A percentile compares a stretch with the other conserved stretches of the same genome.
These are phyloP conservation scores for Geodia barretti DNA, from an alignment of 37 sponge, comb jelly and placozoan genomes.

Conservation along the genomic window DNA sequence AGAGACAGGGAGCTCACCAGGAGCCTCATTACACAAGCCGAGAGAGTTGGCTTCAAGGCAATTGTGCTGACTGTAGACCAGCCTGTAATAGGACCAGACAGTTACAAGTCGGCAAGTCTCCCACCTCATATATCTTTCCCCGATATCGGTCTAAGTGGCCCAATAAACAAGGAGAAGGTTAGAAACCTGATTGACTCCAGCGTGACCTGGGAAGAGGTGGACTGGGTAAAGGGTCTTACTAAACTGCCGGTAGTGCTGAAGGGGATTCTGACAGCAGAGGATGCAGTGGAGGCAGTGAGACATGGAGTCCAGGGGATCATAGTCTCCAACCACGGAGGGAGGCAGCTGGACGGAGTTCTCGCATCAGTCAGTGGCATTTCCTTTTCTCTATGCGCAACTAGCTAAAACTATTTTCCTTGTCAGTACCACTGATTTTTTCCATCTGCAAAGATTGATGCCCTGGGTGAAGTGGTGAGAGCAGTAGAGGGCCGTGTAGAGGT, in stretches of 20 bases:
- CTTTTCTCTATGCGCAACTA: too few relatives aligned
- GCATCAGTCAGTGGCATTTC: slow-evolving; percentile 56
- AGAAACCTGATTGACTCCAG: slow-evolving; percentile 6
- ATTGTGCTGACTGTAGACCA: slow-evolving; percentile 72
- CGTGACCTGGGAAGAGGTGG: slow-evolving; percentile 71
- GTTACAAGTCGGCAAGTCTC: slow-evolving; percentile 8
- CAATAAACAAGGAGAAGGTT: not conserved
- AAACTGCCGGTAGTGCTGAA: slow-evolving; percentile 73
- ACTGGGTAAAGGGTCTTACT: slow-evolving; percentile 72
- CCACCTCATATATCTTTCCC: slow-evolving; percentile 61
- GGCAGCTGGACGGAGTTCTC: slow-evolving; percentile 84
- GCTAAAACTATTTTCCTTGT: too few relatives aligned
- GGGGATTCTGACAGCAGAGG: slow-evolving; percentile 84
- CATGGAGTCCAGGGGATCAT: slow-evolving; percentile 73
- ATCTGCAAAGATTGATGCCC: slow-evolving; percentile 61
- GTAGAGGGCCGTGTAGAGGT: slow-evolving; percentile 70
- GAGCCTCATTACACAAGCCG: slow-evolving; percentile 56
- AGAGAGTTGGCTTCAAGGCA: slow-evolving; percentile 71
- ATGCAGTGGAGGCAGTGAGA: slow-evolving; percentile 68
- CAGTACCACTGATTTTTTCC: not conserved
- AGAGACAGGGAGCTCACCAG: slow-evolving; percentile 48
- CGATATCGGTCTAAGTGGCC: slow-evolving; percentile 22
- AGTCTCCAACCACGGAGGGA: slow-evolving; percentile 89
- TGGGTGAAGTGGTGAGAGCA: slow-evolving; percentile 74
- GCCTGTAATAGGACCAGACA: not conserved